Conservation (phyloP, 2,888 invertebrate genomes). For the Meta bourneti region DNA sequence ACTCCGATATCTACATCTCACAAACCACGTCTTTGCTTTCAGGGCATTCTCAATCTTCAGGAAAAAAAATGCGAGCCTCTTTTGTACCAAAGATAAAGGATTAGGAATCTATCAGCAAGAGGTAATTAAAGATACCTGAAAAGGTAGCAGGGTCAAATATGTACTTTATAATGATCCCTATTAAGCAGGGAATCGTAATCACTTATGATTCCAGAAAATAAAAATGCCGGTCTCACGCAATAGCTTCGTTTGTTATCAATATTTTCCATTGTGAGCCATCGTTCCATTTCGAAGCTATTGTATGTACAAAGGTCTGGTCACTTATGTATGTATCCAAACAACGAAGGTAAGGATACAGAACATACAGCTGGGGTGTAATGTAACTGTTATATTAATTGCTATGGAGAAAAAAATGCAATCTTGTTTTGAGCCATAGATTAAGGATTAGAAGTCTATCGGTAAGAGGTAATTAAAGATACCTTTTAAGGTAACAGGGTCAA, state of each 20-base stretch:
- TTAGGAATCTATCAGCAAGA: neutral
- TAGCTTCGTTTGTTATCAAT: no score
- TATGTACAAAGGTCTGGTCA: no score
- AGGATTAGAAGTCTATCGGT: neutral
- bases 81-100: neutral
- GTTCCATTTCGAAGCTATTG: no score
- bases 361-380: no score
- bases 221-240: no score
- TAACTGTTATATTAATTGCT: no score
- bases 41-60: neutral
- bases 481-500: neutral
- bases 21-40: neutral
- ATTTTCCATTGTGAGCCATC: no score
- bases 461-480: neutral
- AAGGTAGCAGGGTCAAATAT: neutral
- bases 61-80: neutral
- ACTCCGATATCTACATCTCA: constrained; percentile 42
- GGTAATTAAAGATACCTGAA: neutral
- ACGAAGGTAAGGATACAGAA: no score
- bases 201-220: no score
- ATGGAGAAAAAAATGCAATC: neutral
- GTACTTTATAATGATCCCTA: no score
- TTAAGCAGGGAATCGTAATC: no score
- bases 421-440: neutral
- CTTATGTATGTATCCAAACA: no score